A percentile compares a stretch with the other conserved stretches of the same genome.
These are phyloP conservation scores for Herpailurus yagouaroundi DNA, from an alignment of 2,113 vertebrate genomes.

Conservation along the genomic window DNA sequence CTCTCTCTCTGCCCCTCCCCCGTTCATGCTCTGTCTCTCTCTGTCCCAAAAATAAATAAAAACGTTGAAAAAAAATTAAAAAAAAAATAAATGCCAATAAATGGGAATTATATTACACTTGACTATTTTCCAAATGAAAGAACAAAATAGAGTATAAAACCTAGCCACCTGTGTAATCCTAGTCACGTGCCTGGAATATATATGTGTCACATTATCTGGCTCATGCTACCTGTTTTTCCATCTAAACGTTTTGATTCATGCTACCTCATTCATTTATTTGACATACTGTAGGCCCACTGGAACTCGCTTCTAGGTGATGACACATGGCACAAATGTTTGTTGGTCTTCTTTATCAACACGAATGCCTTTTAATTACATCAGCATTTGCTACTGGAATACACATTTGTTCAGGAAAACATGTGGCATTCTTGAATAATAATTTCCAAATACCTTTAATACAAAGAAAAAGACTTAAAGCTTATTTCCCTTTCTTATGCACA, in stretches of 20 bases:
- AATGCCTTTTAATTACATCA: constrained; percentile 58
- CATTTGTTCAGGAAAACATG: constrained; percentile 45
- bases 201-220: neutral
- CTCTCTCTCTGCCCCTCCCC: no score
- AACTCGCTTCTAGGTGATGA: neutral
- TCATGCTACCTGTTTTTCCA: constrained; percentile 15
- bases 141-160: constrained; percentile 33
- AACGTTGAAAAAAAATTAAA: no score
- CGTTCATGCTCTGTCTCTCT: no score
- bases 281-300: neutral
- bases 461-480: constrained; percentile 35
- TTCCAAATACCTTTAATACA: constrained; percentile 53
- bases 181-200: constrained; percentile 64
- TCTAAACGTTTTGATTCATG: neutral
- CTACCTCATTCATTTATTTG: constrained; percentile 39
- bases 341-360: constrained; percentile 36
- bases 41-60: no score
- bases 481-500: constrained; percentile 60
- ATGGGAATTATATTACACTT: constrained; percentile 36
- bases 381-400: constrained; percentile 49
- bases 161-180: constrained; percentile 55
- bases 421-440: constrained; percentile 36
- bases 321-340: neutral
- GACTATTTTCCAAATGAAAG: constrained; percentile 54
- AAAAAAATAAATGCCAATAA: constrained; percentile 58